These are phyloP conservation scores for Brachystomella parvula DNA, from an alignment of 1,140 invertebrate genomes.

Conservation along the genomic window DNA sequence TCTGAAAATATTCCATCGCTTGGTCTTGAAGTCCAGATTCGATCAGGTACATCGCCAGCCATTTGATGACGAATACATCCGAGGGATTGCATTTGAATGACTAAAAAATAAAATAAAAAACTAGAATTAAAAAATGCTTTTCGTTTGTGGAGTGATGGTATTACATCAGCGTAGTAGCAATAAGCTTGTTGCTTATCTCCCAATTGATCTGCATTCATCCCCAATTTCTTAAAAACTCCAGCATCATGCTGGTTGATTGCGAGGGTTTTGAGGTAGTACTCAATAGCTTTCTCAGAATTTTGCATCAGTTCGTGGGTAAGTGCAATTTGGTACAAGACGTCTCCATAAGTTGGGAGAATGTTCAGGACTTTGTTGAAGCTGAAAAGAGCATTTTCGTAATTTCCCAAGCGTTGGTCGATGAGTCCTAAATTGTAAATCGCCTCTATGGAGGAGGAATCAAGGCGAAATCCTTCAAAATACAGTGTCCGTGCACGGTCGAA, in stretches of 20 bases:
- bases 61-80: constrained; percentile 79
- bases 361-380: constrained; percentile 73
- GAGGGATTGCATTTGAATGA: constrained; percentile 81
- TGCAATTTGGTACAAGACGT: constrained; percentile 78
- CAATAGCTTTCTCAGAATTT: constrained; percentile 77
- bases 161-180: constrained; percentile 83
- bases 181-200: constrained; percentile 85
- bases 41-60: constrained; percentile 83
- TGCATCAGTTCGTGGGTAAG: constrained; percentile 72
- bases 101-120: constrained; percentile 42
- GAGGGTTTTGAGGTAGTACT: constrained; percentile 78
- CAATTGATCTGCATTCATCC: constrained; percentile 70
- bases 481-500: constrained; percentile 64
- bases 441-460: constrained; percentile 75
- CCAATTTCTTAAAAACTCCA: constrained; percentile 69
- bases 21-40: constrained; percentile 82
- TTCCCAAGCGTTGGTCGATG: constrained; percentile 58
- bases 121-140: not conserved
- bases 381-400: constrained; percentile 64
- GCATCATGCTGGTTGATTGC: constrained; percentile 78
- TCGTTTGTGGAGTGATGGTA: too few relatives aligned
- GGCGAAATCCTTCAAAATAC: constrained; percentile 67
- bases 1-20: constrained; percentile 77
- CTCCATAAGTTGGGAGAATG: constrained; percentile 63
- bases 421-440: constrained; percentile 83